Percentiles rank a stretch among this genome's conserved stretches.
Conservation (phyloP, 2,888 invertebrate species). For the Bellardia bayeri region DNA sequence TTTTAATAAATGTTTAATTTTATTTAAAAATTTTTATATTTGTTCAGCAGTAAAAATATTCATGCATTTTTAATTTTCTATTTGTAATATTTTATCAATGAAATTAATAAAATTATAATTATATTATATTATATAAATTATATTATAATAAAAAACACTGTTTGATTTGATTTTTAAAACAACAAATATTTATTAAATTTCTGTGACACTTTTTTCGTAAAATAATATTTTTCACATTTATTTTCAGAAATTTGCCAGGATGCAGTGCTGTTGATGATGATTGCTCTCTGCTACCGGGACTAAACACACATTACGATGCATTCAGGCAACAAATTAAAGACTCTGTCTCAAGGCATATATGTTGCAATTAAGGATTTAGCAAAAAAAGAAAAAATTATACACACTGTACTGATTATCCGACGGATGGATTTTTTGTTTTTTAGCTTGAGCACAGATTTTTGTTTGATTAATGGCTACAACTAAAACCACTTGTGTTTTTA, state of each 20-base stretch:
- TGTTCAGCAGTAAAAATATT: too few species aligned
- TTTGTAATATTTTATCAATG: too few species aligned
- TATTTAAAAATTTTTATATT: too few species aligned
- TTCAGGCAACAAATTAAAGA: background rate
- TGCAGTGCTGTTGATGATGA: background rate
- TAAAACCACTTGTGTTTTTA: constrained; percentile 21
- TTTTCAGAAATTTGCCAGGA: background rate
- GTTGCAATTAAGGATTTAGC: constrained; percentile 12
- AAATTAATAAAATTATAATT: too few species aligned
- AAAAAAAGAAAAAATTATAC: background rate
- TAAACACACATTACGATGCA: constrained; percentile 9
- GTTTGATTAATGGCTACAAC: constrained; percentile 46
- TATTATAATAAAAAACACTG: too few species aligned
- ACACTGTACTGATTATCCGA: constrained; percentile 37
- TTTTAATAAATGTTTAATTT: too few species aligned
- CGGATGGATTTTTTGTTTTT: constrained; percentile 37
- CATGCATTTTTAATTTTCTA: too few species aligned
- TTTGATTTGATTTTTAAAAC: too few species aligned
- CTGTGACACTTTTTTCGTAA: background rate
- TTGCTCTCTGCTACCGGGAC: background rate
- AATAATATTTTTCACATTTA: background rate
- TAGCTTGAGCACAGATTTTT: background rate
- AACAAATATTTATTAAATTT: background rate
- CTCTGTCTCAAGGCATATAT: background rate
- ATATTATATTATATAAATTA: too few species aligned